Evolutionary conservation across 2,797 vertebrate genomes (phyloP), one percentile per base, ranked within the genome.

Genomic region (Scolopax bukidnonensis): DNA sequence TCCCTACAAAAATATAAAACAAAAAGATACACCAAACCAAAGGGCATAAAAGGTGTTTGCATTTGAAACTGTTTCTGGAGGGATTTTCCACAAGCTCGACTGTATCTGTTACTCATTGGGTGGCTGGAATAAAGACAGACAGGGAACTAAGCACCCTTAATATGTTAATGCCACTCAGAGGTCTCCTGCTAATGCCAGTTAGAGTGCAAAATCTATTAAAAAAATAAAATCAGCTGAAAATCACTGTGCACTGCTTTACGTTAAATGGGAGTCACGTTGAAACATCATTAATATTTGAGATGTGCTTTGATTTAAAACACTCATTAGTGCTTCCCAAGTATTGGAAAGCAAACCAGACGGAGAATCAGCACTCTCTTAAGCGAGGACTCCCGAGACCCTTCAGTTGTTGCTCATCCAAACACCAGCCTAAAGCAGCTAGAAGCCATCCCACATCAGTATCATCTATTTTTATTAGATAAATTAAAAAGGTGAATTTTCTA

Each of bases 301-400:
- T 92, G 33, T 27, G 41, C 65, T 96, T 97, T 83, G 87, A 94
- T 93, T 96, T 96, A 91, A 91, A 94, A 76, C 87, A 93, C 94
- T 95, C 91, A 93, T 97, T 97, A 97, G 91, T 96, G 88, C 82
- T 95, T 96, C 67, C 91, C 73, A 97, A 96, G 84, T 70, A 87
- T 75, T 96, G 79, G 78, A 95, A 97, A 96, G 96, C 84, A 95
- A 96, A 96, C 92, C 82, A 87, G 95, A 95, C 94, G 84, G 94
- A 94, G 87, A 89, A 82, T 94, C 86, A 77, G 41, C 73, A 63
- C n/a, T 96, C 91, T 92, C 87, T 90, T 90, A 94, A 89, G 90
- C 0, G 1, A 87, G 75, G 82, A 82, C 91, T 97, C 94, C 93
- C 84, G 95, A 97, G 79, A 95, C 95, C 79, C n/a, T 75, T 63